phyloP scores from a whole-genome alignment of 2,113 vertebrate genomes.

The Natator depressus region DNA sequence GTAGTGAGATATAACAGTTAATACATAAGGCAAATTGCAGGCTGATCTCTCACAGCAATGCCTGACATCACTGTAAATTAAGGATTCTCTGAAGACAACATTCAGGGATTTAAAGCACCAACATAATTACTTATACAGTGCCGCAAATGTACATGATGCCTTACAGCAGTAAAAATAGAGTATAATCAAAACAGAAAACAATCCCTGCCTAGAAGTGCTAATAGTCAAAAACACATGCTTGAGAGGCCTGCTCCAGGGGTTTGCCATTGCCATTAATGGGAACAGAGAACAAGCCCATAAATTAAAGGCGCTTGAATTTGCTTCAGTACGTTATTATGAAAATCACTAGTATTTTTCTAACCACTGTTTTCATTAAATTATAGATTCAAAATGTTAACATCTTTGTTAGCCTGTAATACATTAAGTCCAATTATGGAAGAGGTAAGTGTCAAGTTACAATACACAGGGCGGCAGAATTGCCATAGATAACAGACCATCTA shows the following conservation, averaged over 20 bases:
- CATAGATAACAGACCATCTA: neutral
- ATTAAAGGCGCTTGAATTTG: neutral
- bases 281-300: neutral
- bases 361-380: neutral
- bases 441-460: neutral
- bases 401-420: neutral
- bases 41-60: neutral
- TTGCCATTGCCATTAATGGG: neutral
- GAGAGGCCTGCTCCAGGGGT: neutral
- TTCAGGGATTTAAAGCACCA: neutral
- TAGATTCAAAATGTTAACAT: neutral
- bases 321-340: constrained; percentile 1
- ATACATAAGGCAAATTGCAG: neutral
- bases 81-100: neutral
- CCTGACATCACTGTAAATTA: neutral
- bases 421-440: neutral
- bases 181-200: neutral
- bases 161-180: neutral
- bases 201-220: neutral
- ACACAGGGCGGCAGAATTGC: neutral
- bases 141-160: neutral
- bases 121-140: neutral
- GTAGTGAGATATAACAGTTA: neutral
- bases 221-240: neutral
- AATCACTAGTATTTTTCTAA: neutral